Base-by-base conservation (phyloP, 2,113 vertebrate genomes). In the Neolamprologus sp. region DNA sequence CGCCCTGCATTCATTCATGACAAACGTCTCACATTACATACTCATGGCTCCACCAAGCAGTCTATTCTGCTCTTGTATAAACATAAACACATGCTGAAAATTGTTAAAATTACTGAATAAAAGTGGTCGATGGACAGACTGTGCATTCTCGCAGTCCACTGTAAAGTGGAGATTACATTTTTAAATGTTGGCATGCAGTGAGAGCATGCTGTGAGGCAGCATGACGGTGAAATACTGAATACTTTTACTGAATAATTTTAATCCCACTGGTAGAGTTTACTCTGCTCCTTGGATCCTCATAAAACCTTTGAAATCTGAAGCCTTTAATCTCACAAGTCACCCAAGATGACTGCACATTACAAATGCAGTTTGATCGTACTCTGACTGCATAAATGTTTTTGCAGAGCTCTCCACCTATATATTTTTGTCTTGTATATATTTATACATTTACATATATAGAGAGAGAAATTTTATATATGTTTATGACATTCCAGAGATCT, bases 1-100 rank as follows among this genome's bases (percentile, higher is more conserved):
- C 71, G 83, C 84, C 87, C 87, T 92, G 83, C 90, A 94, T 93
- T 94, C 91, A 94, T 94, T 94, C 87, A 94, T 93, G 92, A 92
- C 73, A 63, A 85, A 57, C 31, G 6, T 91, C 90, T 95, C 94
- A 73, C 45, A n/a, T 96, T 95, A 93, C 95, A 87, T 54, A 51
- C 85, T 63, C 65, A 83, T 19, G 35, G 81, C 40, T 84, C 42
- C 55, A 87, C 86, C 83, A 40, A 71, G 31, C 73, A 45, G 28
- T 60, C 33, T 47, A 28, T 63, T 63, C 23, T 83, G 12, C 68
- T 12, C 51, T 10, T 49, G 21, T 57, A 31, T 28, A 78, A 88
- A 75, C 54, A 81, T 47, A 17, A 16, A 33, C 4, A 68, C 26
- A 57, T 26, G 23, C 7, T 9, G 23, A 45, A 9, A 75, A 33